Conservation (phyloP, 2,888 invertebrate species). For the Drosophila prolongata region DNA sequence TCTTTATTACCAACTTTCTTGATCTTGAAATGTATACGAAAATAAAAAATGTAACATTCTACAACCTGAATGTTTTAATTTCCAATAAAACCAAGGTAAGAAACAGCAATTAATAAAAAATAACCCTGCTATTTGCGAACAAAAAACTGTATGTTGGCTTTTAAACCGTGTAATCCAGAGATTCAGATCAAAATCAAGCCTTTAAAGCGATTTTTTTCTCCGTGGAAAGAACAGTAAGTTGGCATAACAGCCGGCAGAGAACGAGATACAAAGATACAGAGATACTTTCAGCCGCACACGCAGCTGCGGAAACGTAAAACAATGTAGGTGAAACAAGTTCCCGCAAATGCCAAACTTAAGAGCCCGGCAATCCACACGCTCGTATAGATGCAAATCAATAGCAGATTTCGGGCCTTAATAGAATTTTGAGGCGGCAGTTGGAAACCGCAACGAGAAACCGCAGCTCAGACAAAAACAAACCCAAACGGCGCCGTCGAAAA, state of each 20-base stretch:
- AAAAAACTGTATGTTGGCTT: not conserved
- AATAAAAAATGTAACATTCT: too few species aligned
- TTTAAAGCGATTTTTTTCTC: conserved; percentile 5
- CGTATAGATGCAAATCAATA: conserved; percentile 75
- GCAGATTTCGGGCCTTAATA: conserved; percentile 62
- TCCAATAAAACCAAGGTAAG: not conserved
- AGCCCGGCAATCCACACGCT: conserved; percentile 49
- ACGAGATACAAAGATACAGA: conserved; percentile 43
- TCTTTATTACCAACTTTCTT: too few species aligned
- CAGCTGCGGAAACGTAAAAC: conserved; percentile 72
- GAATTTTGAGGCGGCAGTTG: conserved; percentile 56
- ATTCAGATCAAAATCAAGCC: not conserved
- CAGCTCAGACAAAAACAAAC: conserved; percentile 65
- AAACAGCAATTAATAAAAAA: too few species aligned
- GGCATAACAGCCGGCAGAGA: conserved; percentile 2
- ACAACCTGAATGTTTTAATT: not conserved
- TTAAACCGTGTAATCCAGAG: conserved; percentile 12
- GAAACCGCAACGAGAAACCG: conserved; percentile 53
- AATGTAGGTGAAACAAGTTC: conserved; percentile 76
- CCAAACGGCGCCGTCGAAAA: conserved; percentile 71
- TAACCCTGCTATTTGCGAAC: too few species aligned
- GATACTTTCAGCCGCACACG: conserved; percentile 65
- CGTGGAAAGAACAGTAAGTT: conserved; percentile 22
- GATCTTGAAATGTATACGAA: too few species aligned
- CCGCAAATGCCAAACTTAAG: conserved; percentile 62